Evolutionary conservation across 2,113 vertebrate genomes (phyloP).

Genomic region (Phainopepla nitens): DNA sequence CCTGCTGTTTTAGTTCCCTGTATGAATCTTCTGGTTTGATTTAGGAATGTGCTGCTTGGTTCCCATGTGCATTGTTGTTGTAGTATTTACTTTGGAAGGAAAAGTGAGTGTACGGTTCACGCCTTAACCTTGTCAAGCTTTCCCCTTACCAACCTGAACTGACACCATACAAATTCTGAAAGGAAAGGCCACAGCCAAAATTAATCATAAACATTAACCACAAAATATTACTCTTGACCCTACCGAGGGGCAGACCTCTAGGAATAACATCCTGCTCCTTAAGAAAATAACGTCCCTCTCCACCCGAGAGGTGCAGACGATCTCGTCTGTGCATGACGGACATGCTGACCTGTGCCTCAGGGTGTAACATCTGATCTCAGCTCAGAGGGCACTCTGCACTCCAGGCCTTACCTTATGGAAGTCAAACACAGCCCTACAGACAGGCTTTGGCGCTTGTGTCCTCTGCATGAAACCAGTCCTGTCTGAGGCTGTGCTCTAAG

Average conservation of each 20-base stretch:
- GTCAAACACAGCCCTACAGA: neutral
- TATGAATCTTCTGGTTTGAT: constrained; percentile 55
- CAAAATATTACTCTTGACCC: constrained; percentile 68
- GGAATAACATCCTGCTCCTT: constrained; percentile 72
- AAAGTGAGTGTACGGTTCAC: constrained; percentile 35
- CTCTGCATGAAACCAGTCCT: neutral
- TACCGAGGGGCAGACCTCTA: constrained; percentile 65
- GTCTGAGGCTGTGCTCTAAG: neutral
- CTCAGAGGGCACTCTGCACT: neutral
- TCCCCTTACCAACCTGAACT: constrained; percentile 22
- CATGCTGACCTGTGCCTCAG: constrained; percentile 51
- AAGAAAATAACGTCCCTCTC: constrained; percentile 68
- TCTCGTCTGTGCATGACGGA: constrained; percentile 32
- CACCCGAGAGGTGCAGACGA: constrained; percentile 34
- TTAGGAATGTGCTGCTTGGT: constrained; percentile 42
- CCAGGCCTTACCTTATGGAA: neutral
- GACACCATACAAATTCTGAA: constrained; percentile 58
- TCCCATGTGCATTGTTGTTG: constrained; percentile 54
- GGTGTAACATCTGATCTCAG: constrained; percentile 18
- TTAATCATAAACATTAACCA: constrained; percentile 70
- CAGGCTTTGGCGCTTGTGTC: neutral
- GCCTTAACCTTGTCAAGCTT: constrained; percentile 66
- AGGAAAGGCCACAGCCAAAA: constrained; percentile 66
- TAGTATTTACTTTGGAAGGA: constrained; percentile 54
- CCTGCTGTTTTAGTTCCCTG: neutral